phyloP scores from a whole-genome alignment of 2,797 vertebrate genomes.

The Tokudaia tokunoshimensis region DNA sequence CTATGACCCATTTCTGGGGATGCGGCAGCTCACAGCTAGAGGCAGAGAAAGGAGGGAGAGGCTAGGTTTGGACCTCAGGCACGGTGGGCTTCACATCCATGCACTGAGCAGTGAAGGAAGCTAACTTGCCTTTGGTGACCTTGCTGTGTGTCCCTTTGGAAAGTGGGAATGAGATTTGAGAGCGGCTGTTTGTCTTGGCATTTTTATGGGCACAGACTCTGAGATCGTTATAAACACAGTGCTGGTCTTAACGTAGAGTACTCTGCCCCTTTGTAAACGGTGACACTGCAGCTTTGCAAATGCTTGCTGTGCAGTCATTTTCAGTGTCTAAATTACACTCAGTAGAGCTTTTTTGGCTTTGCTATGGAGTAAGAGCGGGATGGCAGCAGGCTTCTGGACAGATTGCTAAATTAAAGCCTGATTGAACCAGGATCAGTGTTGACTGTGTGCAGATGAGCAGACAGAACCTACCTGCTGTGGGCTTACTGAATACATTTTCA shows the following conservation, averaged over 20 bases:
- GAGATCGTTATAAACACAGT: background rate
- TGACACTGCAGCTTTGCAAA: background rate
- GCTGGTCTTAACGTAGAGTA: background rate
- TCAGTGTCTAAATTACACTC: background rate
- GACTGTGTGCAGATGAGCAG: background rate
- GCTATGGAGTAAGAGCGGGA: background rate
- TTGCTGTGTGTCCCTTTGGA: background rate
- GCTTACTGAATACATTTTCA: background rate
- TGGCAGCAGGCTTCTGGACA: background rate
- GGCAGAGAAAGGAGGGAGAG: too few species aligned
- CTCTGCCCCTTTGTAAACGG: background rate
- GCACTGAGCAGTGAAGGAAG: background rate
- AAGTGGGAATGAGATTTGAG: background rate
- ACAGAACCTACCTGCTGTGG: background rate
- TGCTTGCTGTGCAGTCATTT: background rate
- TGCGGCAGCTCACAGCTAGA: background rate
- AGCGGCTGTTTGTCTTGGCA: background rate
- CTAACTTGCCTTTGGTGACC: too few species aligned
- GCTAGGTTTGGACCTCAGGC: background rate
- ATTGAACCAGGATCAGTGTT: background rate
- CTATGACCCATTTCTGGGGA: background rate
- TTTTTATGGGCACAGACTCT: background rate
- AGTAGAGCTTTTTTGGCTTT: background rate
- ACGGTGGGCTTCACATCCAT: too few species aligned
- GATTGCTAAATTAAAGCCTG: conserved; percentile 4